These are phyloP conservation scores for Turdus rufiventris DNA, from an alignment of 2,113 vertebrate species.

Conservation along the genomic window DNA sequence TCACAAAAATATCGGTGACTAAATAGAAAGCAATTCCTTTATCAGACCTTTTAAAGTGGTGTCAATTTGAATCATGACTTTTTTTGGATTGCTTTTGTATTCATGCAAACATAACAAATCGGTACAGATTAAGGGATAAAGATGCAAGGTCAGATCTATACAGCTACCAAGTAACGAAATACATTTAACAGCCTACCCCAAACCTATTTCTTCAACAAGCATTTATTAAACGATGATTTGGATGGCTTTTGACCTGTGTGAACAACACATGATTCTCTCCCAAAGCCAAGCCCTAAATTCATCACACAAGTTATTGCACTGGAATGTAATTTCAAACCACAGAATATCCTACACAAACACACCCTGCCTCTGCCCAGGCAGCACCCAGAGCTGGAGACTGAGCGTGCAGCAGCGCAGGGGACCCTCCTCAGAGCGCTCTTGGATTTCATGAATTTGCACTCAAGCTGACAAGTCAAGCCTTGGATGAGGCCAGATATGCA, in stretches of 20 bases:
- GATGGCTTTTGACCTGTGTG: not conserved
- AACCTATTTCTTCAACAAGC: not conserved
- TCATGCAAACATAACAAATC: not conserved
- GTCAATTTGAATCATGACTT: not conserved
- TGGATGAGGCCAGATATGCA: accelerated
- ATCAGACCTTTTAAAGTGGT: not conserved
- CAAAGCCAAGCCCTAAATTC: not conserved
- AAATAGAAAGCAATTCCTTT: not conserved
- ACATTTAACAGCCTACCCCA: not conserved
- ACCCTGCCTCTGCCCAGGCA: not conserved
- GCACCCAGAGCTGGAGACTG: not conserved
- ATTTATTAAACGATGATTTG: not conserved
- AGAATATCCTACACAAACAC: not conserved
- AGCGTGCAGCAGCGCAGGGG: accelerated
- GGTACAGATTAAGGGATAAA: not conserved
- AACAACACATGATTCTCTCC: not conserved
- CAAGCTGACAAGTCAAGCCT: not conserved
- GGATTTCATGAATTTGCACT: not conserved
- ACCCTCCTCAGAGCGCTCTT: not conserved
- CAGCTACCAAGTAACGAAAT: not conserved
- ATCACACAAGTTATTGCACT: not conserved
- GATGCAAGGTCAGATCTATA: not conserved
- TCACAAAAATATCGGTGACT: not conserved
- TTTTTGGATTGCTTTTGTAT: not conserved
- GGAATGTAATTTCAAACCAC: not conserved